Conservation (phyloP, 2,888 invertebrate species). For the Ischnus inquisitorius region DNA sequence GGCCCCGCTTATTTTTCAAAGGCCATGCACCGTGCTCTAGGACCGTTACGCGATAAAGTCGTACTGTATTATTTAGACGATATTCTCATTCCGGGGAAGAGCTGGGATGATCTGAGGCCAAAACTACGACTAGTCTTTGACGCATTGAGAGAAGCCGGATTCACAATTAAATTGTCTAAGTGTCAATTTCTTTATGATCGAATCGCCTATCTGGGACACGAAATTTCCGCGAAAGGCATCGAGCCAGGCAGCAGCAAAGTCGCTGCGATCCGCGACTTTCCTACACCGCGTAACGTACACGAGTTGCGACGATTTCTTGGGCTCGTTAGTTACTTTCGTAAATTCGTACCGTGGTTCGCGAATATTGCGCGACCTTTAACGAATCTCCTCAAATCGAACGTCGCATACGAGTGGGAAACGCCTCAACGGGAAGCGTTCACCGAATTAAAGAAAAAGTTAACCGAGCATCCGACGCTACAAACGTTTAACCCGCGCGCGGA, state of each 20-base stretch:
- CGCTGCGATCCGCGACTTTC: conserved; percentile 44
- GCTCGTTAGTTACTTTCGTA: conserved; percentile 47
- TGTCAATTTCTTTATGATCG: conserved; percentile 72
- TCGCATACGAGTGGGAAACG: conserved; percentile 24
- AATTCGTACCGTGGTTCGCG: conserved; percentile 52
- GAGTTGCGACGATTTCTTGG: conserved; percentile 44
- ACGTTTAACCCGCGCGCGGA: conserved; percentile 37
- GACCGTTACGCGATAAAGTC: conserved; percentile 59
- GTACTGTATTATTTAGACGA: conserved; percentile 71
- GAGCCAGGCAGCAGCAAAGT: conserved; percentile 68
- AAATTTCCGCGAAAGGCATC: conserved; percentile 47
- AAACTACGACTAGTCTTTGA: conserved; percentile 59
- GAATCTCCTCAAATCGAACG: neutral
- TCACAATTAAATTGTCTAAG: conserved; percentile 76
- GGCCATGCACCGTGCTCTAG: conserved; percentile 30
- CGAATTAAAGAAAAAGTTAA: conserved; percentile 6
- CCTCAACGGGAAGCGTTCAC: conserved; percentile 40
- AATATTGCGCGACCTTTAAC: conserved; percentile 25
- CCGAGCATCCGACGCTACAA: conserved; percentile 18
- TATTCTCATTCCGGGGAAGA: conserved; percentile 49
- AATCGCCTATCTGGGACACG: conserved; percentile 76
- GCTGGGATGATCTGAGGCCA: conserved; percentile 69
- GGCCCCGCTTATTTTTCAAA: too few species aligned
- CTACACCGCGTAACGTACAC: conserved; percentile 45
- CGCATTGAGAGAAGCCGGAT: conserved; percentile 56